These are phyloP conservation scores for Troides aeacus DNA, from an alignment of 2,888 invertebrate genomes.

Conservation along the genomic window DNA sequence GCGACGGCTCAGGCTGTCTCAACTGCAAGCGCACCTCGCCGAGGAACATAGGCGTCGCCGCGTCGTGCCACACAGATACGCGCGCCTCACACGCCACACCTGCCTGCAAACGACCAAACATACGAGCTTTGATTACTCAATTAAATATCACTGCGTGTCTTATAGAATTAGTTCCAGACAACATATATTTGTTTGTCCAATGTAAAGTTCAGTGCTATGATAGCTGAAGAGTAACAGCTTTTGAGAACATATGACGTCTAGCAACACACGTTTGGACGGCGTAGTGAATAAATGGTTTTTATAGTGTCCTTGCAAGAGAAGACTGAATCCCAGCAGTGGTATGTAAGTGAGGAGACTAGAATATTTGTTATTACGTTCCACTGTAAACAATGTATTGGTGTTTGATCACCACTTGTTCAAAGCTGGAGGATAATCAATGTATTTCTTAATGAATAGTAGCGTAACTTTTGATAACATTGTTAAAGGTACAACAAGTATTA, in stretches of 20 bases:
- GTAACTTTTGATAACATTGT: neutral
- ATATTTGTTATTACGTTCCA: too few relatives aligned
- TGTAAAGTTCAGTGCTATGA: neutral
- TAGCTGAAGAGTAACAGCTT: too few relatives aligned
- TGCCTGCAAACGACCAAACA: slow-evolving; percentile 47
- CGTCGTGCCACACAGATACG: slow-evolving; percentile 93
- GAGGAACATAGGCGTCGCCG: slow-evolving; percentile 90
- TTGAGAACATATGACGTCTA: too few relatives aligned
- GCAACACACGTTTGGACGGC: too few relatives aligned
- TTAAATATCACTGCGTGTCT: neutral
- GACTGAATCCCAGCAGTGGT: too few relatives aligned
- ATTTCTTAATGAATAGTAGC: neutral
- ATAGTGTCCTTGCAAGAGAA: too few relatives aligned
- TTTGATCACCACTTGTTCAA: neutral
- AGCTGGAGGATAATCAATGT: neutral
- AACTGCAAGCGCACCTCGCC: slow-evolving; percentile 92
- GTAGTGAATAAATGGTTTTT: too few relatives aligned
- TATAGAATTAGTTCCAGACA: neutral
- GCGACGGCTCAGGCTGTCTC: slow-evolving; percentile 80
- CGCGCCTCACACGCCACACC: slow-evolving; percentile 89
- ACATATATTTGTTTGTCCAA: neutral
- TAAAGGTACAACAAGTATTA: neutral
- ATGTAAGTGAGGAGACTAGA: too few relatives aligned
- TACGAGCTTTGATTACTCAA: neutral
- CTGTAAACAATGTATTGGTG: too few relatives aligned